These are phyloP conservation scores for Crotalus tigris DNA, from an alignment of 2,113 vertebrate genomes.

Conservation along the genomic window DNA sequence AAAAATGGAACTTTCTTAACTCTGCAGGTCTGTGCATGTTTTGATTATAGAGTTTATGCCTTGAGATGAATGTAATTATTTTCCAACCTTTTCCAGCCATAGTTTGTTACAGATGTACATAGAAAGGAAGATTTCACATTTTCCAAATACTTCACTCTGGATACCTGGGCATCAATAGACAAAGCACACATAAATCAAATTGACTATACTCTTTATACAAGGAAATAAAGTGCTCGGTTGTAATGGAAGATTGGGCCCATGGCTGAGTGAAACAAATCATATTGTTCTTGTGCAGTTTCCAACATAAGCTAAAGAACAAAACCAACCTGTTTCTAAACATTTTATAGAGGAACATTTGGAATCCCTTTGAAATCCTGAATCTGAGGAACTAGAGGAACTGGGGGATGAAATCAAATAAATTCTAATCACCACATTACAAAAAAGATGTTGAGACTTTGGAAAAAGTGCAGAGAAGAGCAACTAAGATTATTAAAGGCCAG, in stretches of 20 bases:
- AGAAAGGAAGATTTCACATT: not conserved
- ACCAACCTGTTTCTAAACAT: not conserved
- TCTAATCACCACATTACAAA: not conserved
- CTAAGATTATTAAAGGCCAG: not conserved
- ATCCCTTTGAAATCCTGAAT: not conserved
- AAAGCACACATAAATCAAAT: not conserved
- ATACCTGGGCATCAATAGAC: not conserved
- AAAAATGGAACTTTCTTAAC: not conserved
- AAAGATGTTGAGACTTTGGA: not conserved
- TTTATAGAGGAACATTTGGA: not conserved
- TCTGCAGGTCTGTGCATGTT: not conserved
- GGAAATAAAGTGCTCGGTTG: not conserved
- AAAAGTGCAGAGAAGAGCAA: not conserved
- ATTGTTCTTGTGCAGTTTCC: not conserved
- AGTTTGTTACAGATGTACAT: not conserved
- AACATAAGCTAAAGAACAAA: not conserved
- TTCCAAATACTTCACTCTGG: not conserved
- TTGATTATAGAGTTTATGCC: not conserved
- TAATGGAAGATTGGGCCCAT: not conserved
- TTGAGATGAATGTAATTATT: not conserved
- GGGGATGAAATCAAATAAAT: not conserved
- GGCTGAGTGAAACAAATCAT: not conserved
- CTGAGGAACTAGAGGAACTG: not conserved
- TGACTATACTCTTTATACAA: not conserved
- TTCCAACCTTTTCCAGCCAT: not conserved